These are phyloP conservation scores for Drosophila equinoxialis DNA, from an alignment of 1,140 invertebrate species.

Conservation along the genomic window DNA sequence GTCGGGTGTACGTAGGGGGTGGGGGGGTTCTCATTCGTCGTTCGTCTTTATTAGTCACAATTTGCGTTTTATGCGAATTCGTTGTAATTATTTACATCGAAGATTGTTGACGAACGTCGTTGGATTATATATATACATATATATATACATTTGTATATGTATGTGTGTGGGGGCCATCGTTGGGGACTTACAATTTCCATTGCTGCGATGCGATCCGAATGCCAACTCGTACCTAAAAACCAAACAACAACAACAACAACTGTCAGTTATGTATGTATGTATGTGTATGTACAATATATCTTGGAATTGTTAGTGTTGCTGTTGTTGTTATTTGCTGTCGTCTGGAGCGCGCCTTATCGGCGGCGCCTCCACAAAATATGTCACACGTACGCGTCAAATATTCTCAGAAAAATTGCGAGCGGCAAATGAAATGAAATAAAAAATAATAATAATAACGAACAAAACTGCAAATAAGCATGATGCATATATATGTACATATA, in stretches of 20 bases:
- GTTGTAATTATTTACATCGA: slow-evolving; percentile 72
- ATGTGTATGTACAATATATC: slow-evolving; percentile 38
- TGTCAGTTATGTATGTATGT: slow-evolving; percentile 24
- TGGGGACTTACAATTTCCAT: slow-evolving; percentile 48
- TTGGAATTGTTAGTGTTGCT: slow-evolving; percentile 53
- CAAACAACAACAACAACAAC: slow-evolving; percentile 49
- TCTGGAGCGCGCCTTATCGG: slow-evolving; percentile 66
- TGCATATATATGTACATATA: slow-evolving; percentile 26
- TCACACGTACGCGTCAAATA: slow-evolving; percentile 74
- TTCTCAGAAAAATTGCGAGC: slow-evolving; percentile 63
- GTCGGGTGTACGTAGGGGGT: neutral
- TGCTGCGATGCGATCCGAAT: slow-evolving; percentile 45
- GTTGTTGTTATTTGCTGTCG: slow-evolving; percentile 29
- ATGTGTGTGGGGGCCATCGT: neutral
- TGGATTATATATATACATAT: slow-evolving; percentile 21
- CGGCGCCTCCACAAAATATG: slow-evolving; percentile 77
- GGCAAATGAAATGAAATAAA: slow-evolving; percentile 33
- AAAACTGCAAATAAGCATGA: slow-evolving; percentile 28
- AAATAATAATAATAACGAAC: slow-evolving; percentile 51
- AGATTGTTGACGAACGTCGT: slow-evolving; percentile 48
- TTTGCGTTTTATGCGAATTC: slow-evolving; percentile 55
- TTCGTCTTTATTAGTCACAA: slow-evolving; percentile 57
- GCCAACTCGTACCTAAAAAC: slow-evolving; percentile 41
- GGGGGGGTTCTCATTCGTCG: slow-evolving; percentile 22
- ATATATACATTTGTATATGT: neutral